A percentile compares a stretch with the other conserved stretches of the same genome.
These are phyloP conservation scores for Lethenteron camtschaticum DNA, from an alignment of 2,113 vertebrate genomes.

Conservation along the genomic window DNA sequence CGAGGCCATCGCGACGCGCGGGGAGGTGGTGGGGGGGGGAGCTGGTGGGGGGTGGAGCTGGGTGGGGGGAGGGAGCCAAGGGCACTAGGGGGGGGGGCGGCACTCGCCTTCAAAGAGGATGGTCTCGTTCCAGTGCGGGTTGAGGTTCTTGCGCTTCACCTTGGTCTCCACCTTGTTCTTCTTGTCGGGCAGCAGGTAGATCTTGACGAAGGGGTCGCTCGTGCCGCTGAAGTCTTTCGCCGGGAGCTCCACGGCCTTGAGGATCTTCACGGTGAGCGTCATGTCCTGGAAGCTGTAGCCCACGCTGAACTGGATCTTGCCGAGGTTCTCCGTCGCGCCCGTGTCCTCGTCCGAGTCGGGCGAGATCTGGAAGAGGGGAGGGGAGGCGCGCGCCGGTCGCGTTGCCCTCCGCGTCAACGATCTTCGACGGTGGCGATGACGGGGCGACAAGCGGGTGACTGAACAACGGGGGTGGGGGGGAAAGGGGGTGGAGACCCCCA, in stretches of 20 bases:
- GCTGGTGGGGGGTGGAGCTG: too few relatives aligned
- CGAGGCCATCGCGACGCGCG: too few relatives aligned
- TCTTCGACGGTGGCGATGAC: neutral
- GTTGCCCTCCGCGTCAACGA: too few relatives aligned
- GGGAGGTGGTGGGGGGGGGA: too few relatives aligned
- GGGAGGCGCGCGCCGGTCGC: neutral
- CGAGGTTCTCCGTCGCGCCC: conserved; percentile 64
- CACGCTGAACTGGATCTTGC: conserved; percentile 93
- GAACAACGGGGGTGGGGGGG: too few relatives aligned
- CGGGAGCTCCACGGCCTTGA: conserved; percentile 80
- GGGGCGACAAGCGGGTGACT: too few relatives aligned
- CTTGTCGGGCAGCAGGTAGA: conserved; percentile 93
- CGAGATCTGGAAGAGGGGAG: conserved; percentile 33
- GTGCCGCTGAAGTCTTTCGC: conserved; percentile 98
- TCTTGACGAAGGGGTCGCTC: conserved; percentile 92
- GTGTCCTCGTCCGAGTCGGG: conserved; percentile 85
- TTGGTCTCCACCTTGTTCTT: conserved; percentile 99
- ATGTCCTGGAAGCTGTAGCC: conserved; percentile 99
- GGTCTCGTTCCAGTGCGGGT: conserved; percentile 95
- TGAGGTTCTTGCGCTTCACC: conserved; percentile 95
- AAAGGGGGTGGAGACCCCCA: neutral
- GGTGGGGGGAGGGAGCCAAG: too few relatives aligned
- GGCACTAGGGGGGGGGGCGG: too few relatives aligned
- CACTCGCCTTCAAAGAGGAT: conserved; percentile 81
- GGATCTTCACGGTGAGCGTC: conserved; percentile 83